These are phyloP conservation scores for Artibeus lituratus DNA, from an alignment of 2,797 vertebrate genomes.

Conservation along the genomic window DNA sequence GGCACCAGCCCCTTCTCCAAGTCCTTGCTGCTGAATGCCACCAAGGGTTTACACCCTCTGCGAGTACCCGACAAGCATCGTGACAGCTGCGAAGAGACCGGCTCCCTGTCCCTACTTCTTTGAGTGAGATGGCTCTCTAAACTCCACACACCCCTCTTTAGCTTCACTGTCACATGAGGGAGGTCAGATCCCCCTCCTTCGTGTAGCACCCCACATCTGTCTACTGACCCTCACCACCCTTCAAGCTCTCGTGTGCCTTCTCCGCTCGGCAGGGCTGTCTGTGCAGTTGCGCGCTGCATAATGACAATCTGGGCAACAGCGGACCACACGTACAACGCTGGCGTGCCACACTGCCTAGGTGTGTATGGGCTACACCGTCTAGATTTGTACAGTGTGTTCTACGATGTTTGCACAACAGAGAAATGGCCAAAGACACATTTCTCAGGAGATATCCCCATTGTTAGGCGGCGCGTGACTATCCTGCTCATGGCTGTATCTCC, in stretches of 20 bases:
- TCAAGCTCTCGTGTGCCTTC: not conserved
- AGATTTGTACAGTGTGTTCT: not conserved
- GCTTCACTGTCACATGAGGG: not conserved
- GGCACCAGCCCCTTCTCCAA: not conserved
- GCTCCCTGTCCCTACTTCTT: not conserved
- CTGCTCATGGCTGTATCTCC: not conserved
- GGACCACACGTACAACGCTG: not conserved
- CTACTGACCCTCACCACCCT: not conserved
- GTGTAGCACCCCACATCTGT: not conserved
- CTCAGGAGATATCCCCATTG: not conserved
- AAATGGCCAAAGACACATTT: not conserved
- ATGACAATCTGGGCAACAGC: not conserved
- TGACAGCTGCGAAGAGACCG: not conserved
- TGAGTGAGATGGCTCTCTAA: not conserved
- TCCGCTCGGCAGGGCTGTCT: not conserved
- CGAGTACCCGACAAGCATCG: not conserved
- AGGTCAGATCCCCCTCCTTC: not conserved
- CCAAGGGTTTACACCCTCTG: not conserved
- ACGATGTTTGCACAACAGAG: not conserved
- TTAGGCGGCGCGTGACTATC: not conserved
- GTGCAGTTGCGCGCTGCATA: accelerated
- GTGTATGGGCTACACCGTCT: too few relatives aligned
- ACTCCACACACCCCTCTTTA: not conserved
- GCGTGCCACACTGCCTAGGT: not conserved
- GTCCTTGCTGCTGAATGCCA: not conserved